Conservation (phyloP, 2,797 vertebrate genomes). For the Pangasius djambal region DNA sequence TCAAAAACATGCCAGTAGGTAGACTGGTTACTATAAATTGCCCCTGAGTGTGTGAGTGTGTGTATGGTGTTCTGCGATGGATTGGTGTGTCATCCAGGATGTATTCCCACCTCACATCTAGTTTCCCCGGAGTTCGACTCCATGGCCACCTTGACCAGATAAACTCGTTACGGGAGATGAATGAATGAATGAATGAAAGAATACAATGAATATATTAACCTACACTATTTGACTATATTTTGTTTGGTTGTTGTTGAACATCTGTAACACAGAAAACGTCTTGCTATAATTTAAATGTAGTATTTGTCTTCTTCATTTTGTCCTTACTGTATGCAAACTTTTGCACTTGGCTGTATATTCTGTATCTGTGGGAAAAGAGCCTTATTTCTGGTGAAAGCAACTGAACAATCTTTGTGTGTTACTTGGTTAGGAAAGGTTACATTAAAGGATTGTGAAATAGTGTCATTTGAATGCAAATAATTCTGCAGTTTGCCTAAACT, state of each 20-base stretch:
- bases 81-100: neutral
- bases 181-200: neutral
- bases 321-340: neutral
- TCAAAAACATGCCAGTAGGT: neutral
- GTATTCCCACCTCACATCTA: neutral
- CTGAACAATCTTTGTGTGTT: neutral
- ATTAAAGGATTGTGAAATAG: neutral
- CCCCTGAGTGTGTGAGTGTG: neutral
- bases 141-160: neutral
- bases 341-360: neutral
- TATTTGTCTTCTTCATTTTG: neutral
- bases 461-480: neutral
- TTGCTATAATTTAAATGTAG: neutral
- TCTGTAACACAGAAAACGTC: neutral
- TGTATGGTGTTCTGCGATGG: neutral
- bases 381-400: neutral
- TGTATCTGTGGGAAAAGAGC: neutral
- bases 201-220: neutral
- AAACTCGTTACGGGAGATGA: neutral
- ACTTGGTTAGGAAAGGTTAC: neutral
- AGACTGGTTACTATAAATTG: neutral
- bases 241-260: neutral
- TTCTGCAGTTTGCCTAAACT: constrained; percentile 4
- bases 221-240: neutral
- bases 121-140: no score